Conservation (phyloP, 2,888 invertebrate genomes). For the Volucella inflata region DNA sequence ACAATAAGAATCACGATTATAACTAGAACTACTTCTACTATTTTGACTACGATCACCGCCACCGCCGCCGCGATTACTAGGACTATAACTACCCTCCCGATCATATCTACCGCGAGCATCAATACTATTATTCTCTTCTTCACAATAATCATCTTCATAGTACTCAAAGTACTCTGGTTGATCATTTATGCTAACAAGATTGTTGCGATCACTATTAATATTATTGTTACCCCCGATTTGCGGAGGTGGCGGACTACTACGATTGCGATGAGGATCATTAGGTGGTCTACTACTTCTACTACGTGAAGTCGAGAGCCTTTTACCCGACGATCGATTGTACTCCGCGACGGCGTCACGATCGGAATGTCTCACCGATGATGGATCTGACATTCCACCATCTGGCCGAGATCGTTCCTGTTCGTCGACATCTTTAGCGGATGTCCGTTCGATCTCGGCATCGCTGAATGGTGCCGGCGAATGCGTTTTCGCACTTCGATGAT, state of each 20-base stretch:
- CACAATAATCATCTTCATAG: conserved; percentile 78
- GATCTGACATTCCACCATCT: conserved; percentile 76
- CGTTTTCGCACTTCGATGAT: conserved; percentile 71
- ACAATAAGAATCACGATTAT: conserved; percentile 84
- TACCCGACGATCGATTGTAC: conserved; percentile 73
- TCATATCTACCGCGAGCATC: conserved; percentile 29
- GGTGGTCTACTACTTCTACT: conserved; percentile 47
- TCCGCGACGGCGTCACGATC: conserved; percentile 63
- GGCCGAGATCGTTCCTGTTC: conserved; percentile 77
- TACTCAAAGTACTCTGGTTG: conserved; percentile 85
- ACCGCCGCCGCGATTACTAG: conserved; percentile 51
- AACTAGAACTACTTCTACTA: conserved; percentile 82
- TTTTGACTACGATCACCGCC: conserved; percentile 65
- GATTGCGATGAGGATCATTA: conserved; percentile 70
- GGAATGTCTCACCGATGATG: conserved; percentile 41
- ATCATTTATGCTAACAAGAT: conserved; percentile 85
- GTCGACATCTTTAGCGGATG: conserved; percentile 41
- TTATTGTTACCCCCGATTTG: conserved; percentile 52
- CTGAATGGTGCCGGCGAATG: conserved; percentile 77
- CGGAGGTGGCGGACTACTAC: conserved; percentile 77
- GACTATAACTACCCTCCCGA: conserved; percentile 55
- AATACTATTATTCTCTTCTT: conserved; percentile 10
- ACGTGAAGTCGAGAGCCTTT: conserved; percentile 58
- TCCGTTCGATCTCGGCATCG: conserved; percentile 57
- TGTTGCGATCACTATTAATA: conserved; percentile 79